Conservation (phyloP, 2,113 vertebrate genomes). For the Centropristis striata region DNA sequence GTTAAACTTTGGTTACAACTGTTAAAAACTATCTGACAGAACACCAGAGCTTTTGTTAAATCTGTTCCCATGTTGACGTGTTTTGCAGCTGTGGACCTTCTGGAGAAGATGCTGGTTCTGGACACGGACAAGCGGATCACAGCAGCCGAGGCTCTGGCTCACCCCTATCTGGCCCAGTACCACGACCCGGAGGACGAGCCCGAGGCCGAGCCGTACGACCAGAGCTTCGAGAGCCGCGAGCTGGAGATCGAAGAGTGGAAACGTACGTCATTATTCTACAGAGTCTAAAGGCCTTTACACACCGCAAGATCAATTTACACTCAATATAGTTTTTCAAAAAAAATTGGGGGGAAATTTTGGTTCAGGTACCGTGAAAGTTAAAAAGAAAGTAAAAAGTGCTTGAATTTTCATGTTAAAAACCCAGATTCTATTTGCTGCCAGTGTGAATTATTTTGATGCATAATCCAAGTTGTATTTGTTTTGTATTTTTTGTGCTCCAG, state of each 20-base stretch:
- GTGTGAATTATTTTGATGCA: no score
- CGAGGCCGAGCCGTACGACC: slow-evolving; percentile 95
- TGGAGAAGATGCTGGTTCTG: slow-evolving; percentile 99
- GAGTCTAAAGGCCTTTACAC: no score
- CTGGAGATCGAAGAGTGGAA: slow-evolving; percentile 98
- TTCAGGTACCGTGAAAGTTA: no score
- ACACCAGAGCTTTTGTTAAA: not conserved
- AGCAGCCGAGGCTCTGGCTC: slow-evolving; percentile 93
- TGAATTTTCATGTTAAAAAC: no score
- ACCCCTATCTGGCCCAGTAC: slow-evolving; percentile 95
- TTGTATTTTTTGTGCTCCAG: no score
- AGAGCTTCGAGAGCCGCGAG: slow-evolving; percentile 97
- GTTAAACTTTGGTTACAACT: not conserved
- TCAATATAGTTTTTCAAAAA: no score
- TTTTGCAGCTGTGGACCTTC: slow-evolving; percentile 92
- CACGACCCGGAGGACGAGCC: slow-evolving; percentile 98
- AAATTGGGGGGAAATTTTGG: no score
- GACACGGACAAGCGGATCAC: slow-evolving; percentile 98
- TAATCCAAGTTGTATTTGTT: no score
- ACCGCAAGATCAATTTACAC: no score
- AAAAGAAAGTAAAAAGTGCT: no score
- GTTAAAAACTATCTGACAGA: not conserved
- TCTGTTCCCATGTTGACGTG: not conserved
- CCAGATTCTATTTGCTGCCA: no score
- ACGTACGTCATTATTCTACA: slow-evolving; percentile 85